Base-by-base conservation (phyloP, 2,797 vertebrate species). In the Coendou prehensilis region DNA sequence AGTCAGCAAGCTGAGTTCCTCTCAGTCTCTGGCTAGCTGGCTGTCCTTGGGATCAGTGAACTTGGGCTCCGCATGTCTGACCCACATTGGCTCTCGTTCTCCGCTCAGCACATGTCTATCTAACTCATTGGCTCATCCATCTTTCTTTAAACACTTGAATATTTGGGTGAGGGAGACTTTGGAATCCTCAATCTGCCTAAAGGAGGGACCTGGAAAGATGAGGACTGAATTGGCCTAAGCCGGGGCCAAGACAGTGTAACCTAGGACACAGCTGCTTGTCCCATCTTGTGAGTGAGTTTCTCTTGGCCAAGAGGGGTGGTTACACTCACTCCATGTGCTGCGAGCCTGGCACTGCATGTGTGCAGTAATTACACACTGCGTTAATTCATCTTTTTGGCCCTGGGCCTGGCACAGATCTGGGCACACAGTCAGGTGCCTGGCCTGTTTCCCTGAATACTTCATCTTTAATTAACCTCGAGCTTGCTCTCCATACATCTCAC, bases 391-490 rank as follows among this genome's bases (percentile, higher is more conserved):
- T 90, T 94, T 69, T 92, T 97, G 97, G 97, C 90, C 22, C 75
- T 0, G 0, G 18, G 96, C 96, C 97, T 89, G 94, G 94, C 96
- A 97, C 88, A 69, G 97, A 89, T 94, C 89, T 96, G 97, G 96
- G 96, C 97, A 97, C 69, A 90, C 0, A 10, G 94, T 97, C 94
- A 96, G 96, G 92, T 95, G 86, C 86, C 89, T 87, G 94, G 96
- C 64, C 95, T 97, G 79, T 89, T 97, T 96, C 93, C 88, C 54
- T 76, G 93, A 96, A 92, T 64, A 95, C 92, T 96, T 97, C 96
- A 87, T 97, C 92, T 97, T 96, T 96, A 97, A 97, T 96, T 97
- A 97, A 97, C 95, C 90, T 95, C 69, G 88, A 95, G 92, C 95
- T 95, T 84, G 80, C 56, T 93, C 96, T 95, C 85, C 71, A 83